A percentile compares a stretch with the other conserved stretches of the same genome.
Conservation (phyloP, 2,888 invertebrate species). For the Lottia scabra region DNA sequence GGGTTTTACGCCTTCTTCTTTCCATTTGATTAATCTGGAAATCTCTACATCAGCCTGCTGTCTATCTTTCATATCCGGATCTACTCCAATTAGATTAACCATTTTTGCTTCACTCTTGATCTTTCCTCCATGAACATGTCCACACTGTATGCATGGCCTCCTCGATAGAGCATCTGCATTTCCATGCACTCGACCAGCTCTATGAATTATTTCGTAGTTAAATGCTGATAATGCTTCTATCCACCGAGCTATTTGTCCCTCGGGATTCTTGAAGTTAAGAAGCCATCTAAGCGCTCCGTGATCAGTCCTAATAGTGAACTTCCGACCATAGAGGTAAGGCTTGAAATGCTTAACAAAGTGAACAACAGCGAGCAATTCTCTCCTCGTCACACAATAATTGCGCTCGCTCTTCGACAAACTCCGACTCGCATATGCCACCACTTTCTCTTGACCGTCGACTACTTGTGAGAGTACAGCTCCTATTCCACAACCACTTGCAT, state of each 20-base stretch:
- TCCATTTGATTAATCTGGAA: background rate
- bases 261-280: too few relatives aligned
- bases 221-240: slow-evolving; percentile 20
- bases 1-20: too few relatives aligned
- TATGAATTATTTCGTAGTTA: slow-evolving; percentile 22
- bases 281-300: slow-evolving; percentile 34
- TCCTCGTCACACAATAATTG: slow-evolving; percentile 29
- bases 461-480: slow-evolving; percentile 29
- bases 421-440: slow-evolving; percentile 28
- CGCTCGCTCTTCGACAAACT: slow-evolving; percentile 19
- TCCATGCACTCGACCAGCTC: slow-evolving; percentile 24
- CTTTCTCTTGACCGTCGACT: slow-evolving; percentile 27
- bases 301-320: slow-evolving; percentile 31
- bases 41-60: background rate
- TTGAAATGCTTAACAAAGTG: slow-evolving; percentile 23
- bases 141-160: slow-evolving; percentile 14
- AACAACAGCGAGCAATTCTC: slow-evolving; percentile 29
- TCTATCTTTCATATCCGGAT: background rate
- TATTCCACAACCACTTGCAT: slow-evolving; percentile 32
- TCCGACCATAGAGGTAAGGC: slow-evolving; percentile 29
- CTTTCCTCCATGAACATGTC: background rate
- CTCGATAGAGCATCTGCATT: slow-evolving; percentile 31
- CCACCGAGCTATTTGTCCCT: slow-evolving; percentile 27
- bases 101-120: too few relatives aligned
- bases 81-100: background rate